Base-by-base conservation (phyloP, 2,113 vertebrate species). In the Lepus americanus region DNA sequence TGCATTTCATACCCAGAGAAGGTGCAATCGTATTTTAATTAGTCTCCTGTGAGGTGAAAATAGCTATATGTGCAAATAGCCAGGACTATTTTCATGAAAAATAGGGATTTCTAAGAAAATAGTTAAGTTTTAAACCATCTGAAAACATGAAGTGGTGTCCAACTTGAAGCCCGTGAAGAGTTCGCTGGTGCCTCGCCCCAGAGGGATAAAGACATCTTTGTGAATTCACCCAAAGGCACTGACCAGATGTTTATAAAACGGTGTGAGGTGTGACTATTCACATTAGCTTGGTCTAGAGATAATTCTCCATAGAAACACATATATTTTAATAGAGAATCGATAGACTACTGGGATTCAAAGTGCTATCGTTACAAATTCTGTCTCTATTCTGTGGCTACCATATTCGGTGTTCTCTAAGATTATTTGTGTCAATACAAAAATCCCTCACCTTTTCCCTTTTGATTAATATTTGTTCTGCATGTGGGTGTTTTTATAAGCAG, bases 71-170 rank as follows among this genome's bases (percentile, higher is more conserved):
- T 11, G 11, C n/a, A n/a, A 14, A 36, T 29, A 61, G 36, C 33
- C 66, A 39, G n/a, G 78, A 33, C 44, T 6, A 9, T 16, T 36
- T 2, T 11, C 78, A 6, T 11, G 22, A 9, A 2, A 76, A 74
- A 16, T 31, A 3, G 61, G 49, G 23, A 25, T 44, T 87, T 93
- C 73, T 89, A 69, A 69, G 83, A 70, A 90, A 87, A 89, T 36
- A 36, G 12, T 19, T 36, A 67, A 36, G 11, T 89, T 51, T 33
- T 61, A 74, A 70, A 76, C 0, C 3, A 69, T 74, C 20, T 14
- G 8, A 91, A 88, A 73, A 9, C 49, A 9, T 23, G 17, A 25
- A 51, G 14, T 9, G 25, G 33, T 70, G 6, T 66, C 73, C 36
- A 23, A 13, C 81, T 67, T 61, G 80, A 44, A 44, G 33, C 61